A percentile compares a stretch with the other conserved stretches of the same genome.
Conservation (phyloP, 2,797 vertebrate genomes). For the Loriculus beryllinus region DNA sequence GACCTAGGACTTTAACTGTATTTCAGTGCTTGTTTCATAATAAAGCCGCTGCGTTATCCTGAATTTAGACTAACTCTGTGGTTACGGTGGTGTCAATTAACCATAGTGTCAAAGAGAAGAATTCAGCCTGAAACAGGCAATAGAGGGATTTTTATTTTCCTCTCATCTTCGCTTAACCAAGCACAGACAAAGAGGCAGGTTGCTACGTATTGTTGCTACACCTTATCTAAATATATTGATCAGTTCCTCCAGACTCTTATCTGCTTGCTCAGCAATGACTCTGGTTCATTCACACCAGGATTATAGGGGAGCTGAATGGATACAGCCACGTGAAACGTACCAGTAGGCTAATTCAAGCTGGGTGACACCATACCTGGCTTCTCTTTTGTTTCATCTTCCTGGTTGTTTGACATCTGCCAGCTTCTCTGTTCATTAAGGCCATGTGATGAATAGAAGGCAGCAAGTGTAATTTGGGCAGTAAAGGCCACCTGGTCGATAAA, state of each 20-base stretch:
- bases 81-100: conserved; percentile 14
- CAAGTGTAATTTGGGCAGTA: background rate
- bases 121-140: background rate
- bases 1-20: conserved; percentile 23
- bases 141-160: conserved; percentile 25
- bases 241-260: conserved; percentile 49
- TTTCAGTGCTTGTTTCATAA: conserved; percentile 36
- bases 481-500: conserved; percentile 22
- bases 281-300: conserved; percentile 28
- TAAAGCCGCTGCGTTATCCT: conserved; percentile 27
- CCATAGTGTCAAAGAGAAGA: conserved; percentile 1
- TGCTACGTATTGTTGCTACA: conserved; percentile 47
- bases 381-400: conserved; percentile 49
- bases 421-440: conserved; percentile 1
- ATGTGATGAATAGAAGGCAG: background rate
- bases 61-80: conserved; percentile 23
- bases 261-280: conserved; percentile 51
- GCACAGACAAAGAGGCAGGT: background rate
- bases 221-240: conserved; percentile 61
- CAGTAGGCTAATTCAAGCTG: background rate
- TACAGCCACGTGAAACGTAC: background rate
- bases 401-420: conserved; percentile 25
- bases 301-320: conserved; percentile 36
- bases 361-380: background rate
- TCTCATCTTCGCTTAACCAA: background rate